Conservation (phyloP, 2,888 invertebrate species). For the Sussaba pulchella region DNA sequence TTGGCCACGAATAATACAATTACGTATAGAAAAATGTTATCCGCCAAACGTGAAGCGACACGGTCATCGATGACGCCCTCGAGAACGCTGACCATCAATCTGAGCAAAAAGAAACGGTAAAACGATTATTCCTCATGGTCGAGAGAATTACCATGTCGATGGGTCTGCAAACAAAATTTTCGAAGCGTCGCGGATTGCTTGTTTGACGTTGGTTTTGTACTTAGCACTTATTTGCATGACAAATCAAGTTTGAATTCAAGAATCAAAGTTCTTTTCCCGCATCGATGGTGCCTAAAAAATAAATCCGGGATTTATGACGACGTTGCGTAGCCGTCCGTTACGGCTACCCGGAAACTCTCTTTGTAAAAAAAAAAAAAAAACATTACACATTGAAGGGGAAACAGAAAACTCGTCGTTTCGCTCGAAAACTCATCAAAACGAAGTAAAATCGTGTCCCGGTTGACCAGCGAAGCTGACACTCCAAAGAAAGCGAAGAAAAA, state of each 20-base stretch:
- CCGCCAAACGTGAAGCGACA: too few relatives aligned
- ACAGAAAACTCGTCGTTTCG: constrained; percentile 6
- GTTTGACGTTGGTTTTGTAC: background rate
- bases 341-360: background rate
- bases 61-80: background rate
- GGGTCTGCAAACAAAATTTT: background rate
- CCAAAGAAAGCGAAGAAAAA: constrained; percentile 43
- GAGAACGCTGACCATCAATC: background rate
- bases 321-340: too few relatives aligned
- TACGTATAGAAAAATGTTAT: background rate
- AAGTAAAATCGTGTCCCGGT: constrained; percentile 33
- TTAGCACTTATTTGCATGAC: background rate
- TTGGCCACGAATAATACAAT: constrained; percentile 37
- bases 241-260: background rate
- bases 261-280: background rate
- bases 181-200: background rate
- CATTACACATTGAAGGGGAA: background rate
- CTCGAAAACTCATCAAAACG: constrained; percentile 28
- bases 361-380: constrained; percentile 8
- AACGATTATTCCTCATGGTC: constrained; percentile 2
- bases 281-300: background rate
- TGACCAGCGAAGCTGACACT: constrained; percentile 40
- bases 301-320: background rate
- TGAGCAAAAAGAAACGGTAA: background rate
- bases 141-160: background rate